These are phyloP conservation scores for Girardinichthys multiradiatus DNA, from an alignment of 2,113 vertebrate species.

Conservation along the genomic window DNA sequence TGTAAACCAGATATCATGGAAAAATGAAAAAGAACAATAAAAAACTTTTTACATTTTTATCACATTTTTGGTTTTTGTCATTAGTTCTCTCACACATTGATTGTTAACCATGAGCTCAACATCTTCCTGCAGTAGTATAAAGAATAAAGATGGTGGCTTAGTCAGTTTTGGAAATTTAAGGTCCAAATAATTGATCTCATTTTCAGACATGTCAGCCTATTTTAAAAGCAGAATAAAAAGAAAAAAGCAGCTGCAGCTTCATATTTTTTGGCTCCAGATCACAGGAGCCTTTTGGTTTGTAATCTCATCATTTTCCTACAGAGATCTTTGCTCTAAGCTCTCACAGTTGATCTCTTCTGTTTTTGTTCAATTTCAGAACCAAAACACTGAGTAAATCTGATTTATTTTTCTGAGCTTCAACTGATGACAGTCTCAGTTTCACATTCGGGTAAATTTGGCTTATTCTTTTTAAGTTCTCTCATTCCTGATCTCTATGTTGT, in stretches of 20 bases:
- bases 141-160: neutral
- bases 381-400: neutral
- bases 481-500: too few species aligned
- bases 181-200: neutral
- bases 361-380: slow-evolving; percentile 2
- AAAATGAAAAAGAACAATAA: too few species aligned
- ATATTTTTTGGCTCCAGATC: neutral
- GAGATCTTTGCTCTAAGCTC: neutral
- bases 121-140: neutral
- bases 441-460: neutral
- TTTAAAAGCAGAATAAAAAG: neutral
- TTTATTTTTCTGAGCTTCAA: neutral
- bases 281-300: neutral
- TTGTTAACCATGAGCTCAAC: neutral
- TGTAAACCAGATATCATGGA: too few species aligned
- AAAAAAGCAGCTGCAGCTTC: neutral
- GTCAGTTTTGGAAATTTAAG: neutral
- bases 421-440: neutral
- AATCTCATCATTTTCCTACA: neutral
- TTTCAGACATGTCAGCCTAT: neutral
- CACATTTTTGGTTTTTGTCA: neutral
- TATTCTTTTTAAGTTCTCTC: neutral
- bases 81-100: neutral
- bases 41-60: neutral
- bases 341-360: neutral